Conservation (phyloP, 2,113 vertebrate species). For the Conger conger region DNA sequence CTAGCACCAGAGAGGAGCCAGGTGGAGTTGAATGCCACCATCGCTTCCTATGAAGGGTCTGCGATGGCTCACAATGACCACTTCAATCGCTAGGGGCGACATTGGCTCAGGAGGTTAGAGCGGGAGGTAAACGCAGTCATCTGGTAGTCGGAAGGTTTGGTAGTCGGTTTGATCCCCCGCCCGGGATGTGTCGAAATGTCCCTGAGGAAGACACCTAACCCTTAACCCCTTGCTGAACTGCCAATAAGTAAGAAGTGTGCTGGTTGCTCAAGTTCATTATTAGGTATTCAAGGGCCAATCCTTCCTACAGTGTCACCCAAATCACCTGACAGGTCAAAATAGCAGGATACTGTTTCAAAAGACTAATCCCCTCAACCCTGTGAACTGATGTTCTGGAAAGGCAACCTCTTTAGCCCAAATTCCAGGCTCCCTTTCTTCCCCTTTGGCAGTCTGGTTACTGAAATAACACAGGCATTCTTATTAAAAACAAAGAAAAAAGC, state of each 20-base stretch:
- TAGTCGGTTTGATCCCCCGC: no score
- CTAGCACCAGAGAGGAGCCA: no score
- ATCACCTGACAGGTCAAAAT: constrained; percentile 30
- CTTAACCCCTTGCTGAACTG: constrained; percentile 44
- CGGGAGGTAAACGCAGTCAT: no score
- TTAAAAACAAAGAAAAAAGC: no score
- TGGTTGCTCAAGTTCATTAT: constrained; percentile 38
- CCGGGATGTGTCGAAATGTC: no score
- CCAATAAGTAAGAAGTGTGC: constrained; percentile 44
- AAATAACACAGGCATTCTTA: no score
- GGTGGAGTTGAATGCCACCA: neutral
- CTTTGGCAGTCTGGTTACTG: no score
- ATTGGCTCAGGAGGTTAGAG: no score
- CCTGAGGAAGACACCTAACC: no score
- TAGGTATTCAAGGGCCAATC: constrained; percentile 38
- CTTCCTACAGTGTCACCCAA: constrained; percentile 19
- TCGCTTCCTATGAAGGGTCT: neutral
- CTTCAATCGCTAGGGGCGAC: constrained; percentile 42
- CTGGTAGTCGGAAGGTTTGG: no score
- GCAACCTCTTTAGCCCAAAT: constrained; percentile 8
- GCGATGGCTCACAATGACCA: constrained; percentile 23
- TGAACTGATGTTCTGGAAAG: constrained; percentile 11
- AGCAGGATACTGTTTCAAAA: constrained; percentile 42
- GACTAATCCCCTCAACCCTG: constrained; percentile 29
- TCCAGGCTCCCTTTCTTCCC: constrained; percentile 8